A percentile compares a stretch with the other conserved stretches of the same genome.
These are phyloP conservation scores for Cyphomyrus discorhynchus DNA, from an alignment of 2,113 vertebrate genomes.

Conservation along the genomic window DNA sequence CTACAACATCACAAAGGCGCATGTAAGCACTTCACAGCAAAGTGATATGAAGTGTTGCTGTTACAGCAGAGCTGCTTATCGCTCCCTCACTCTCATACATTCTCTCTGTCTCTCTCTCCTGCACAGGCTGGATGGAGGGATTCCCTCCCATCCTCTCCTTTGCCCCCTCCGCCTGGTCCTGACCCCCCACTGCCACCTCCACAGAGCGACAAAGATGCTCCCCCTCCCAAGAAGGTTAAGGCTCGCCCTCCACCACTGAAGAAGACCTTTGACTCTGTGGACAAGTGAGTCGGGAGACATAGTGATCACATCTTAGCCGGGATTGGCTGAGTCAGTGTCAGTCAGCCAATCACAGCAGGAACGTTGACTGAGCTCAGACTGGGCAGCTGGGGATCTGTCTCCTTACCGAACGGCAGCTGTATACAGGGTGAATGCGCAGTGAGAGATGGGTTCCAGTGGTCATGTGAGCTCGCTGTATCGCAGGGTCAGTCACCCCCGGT, in stretches of 20 bases:
- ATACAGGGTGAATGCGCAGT: background rate
- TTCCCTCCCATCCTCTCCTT: slow-evolving; percentile 54
- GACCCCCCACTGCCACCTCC: slow-evolving; percentile 48
- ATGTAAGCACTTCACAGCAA: background rate
- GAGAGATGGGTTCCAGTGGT: background rate
- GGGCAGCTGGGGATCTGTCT: background rate
- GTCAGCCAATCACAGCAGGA: background rate
- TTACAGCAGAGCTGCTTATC: background rate
- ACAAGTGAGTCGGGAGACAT: slow-evolving; percentile 70
- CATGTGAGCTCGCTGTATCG: background rate
- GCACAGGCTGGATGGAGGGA: slow-evolving; percentile 60
- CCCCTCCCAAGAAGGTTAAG: slow-evolving; percentile 74
- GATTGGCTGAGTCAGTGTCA: background rate
- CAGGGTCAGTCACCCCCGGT: background rate
- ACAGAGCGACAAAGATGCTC: slow-evolving; percentile 58
- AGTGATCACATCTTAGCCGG: background rate
- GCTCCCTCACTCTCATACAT: background rate
- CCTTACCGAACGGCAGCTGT: background rate
- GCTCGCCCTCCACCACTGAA: slow-evolving; percentile 82
- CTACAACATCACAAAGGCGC: background rate
- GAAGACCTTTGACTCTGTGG: slow-evolving; percentile 86
- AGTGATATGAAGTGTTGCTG: background rate
- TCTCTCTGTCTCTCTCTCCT: background rate
- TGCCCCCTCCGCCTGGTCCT: slow-evolving; percentile 48
- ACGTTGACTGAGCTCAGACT: background rate